These are phyloP conservation scores for Drosophila sturtevanti DNA, from an alignment of 1,140 invertebrate genomes.

Conservation along the genomic window DNA sequence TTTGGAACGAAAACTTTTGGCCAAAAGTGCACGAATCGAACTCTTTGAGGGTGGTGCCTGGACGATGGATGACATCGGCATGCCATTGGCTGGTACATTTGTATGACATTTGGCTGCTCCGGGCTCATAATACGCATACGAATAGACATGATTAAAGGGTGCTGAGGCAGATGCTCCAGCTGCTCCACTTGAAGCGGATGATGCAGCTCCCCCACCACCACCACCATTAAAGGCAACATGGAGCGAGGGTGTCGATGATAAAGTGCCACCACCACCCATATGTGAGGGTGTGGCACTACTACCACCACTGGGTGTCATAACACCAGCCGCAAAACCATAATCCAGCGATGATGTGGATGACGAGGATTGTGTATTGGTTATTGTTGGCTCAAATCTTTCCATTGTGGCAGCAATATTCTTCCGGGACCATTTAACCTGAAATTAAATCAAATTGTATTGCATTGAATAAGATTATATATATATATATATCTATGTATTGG, in stretches of 20 bases:
- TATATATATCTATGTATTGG: too few species aligned
- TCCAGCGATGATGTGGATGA: conserved; percentile 75
- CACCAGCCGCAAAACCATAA: conserved; percentile 76
- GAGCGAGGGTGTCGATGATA: conserved; percentile 61
- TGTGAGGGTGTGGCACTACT: conserved; percentile 66
- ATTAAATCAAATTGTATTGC: neutral
- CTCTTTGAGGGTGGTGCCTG: conserved; percentile 69
- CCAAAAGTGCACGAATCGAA: conserved; percentile 77
- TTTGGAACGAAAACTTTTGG: conserved; percentile 77
- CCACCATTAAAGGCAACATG: conserved; percentile 66
- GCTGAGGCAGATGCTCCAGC: conserved; percentile 73
- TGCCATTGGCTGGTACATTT: conserved; percentile 84
- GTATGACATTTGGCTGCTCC: conserved; percentile 84
- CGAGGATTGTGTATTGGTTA: conserved; percentile 58
- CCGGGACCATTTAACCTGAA: conserved; percentile 83
- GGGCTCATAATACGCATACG: conserved; percentile 90
- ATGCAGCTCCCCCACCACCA: conserved; percentile 4
- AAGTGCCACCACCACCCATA: conserved; percentile 33
- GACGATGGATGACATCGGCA: conserved; percentile 9
- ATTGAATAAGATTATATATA: neutral
- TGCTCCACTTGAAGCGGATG: conserved; percentile 24
- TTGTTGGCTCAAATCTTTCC: conserved; percentile 85
- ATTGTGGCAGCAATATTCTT: conserved; percentile 86
- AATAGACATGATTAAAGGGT: conserved; percentile 85
- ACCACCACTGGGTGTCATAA: conserved; percentile 66